These are phyloP conservation scores for Microdon myrmicae DNA, from an alignment of 2,888 invertebrate species.

Conservation along the genomic window DNA sequence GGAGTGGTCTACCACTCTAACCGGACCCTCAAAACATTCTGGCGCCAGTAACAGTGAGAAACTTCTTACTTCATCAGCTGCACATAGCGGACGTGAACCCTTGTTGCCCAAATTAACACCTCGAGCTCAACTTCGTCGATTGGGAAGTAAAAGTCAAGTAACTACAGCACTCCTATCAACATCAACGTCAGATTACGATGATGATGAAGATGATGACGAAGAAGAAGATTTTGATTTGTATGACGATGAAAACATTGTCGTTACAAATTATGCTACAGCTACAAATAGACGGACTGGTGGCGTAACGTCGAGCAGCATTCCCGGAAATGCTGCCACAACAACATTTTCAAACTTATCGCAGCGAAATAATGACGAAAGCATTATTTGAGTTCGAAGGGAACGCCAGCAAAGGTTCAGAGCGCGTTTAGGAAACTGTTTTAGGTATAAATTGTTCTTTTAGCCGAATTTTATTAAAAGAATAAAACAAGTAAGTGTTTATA, in stretches of 20 bases:
- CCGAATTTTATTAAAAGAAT: slow-evolving; percentile 17
- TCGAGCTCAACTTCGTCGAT: slow-evolving; percentile 72
- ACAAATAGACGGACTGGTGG: slow-evolving; percentile 44
- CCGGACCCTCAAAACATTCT: slow-evolving; percentile 61
- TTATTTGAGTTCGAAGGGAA: slow-evolving; percentile 67
- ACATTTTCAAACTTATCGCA: slow-evolving; percentile 60
- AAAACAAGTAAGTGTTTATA: slow-evolving; percentile 7
- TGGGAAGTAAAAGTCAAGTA: slow-evolving; percentile 69
- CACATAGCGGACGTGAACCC: slow-evolving; percentile 67
- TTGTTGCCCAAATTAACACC: slow-evolving; percentile 71
- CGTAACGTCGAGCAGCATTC: slow-evolving; percentile 37
- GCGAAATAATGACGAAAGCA: slow-evolving; percentile 64
- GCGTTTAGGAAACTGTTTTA: slow-evolving; percentile 53
- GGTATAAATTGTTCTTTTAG: slow-evolving; percentile 54
- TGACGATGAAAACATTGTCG: slow-evolving; percentile 66
- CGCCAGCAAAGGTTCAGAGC: slow-evolving; percentile 51
- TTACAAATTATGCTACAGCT: slow-evolving; percentile 57
- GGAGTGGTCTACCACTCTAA: slow-evolving; percentile 66
- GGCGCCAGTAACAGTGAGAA: slow-evolving; percentile 56
- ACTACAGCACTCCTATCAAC: slow-evolving; percentile 73
- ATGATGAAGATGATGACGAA: slow-evolving; percentile 56
- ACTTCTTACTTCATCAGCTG: slow-evolving; percentile 40
- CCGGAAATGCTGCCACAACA: slow-evolving; percentile 47
- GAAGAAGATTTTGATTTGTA: slow-evolving; percentile 66
- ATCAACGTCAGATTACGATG: slow-evolving; percentile 69